Conservation (phyloP, 2,113 vertebrate species). For the Maccullochella peelii region DNA sequence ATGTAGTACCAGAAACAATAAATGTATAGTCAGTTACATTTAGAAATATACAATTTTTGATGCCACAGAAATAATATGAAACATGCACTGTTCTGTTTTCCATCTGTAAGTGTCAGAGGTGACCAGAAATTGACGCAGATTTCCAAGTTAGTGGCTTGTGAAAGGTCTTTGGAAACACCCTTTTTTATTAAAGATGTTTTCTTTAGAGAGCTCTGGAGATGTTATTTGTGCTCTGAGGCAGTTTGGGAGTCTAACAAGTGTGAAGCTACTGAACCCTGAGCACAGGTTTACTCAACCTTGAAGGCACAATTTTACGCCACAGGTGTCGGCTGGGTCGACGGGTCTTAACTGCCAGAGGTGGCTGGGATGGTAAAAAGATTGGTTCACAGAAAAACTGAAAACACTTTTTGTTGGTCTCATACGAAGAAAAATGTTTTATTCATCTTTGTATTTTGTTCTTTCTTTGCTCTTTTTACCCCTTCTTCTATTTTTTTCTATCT, state of each 20-base stretch:
- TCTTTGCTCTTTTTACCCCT: conserved; percentile 2
- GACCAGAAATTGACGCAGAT: conserved; percentile 10
- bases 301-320: conserved; percentile 46
- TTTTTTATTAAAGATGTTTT: conserved; percentile 47
- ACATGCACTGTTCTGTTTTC: conserved; percentile 24
- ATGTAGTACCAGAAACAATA: background rate
- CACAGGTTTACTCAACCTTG: conserved; percentile 38
- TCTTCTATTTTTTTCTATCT: background rate
- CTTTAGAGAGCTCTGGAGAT: conserved; percentile 19
- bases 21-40: background rate
- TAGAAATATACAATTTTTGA: background rate
- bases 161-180: conserved; percentile 43
- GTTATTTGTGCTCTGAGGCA: conserved; percentile 53
- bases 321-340: conserved; percentile 34
- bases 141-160: conserved; percentile 10
- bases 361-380: conserved; percentile 18
- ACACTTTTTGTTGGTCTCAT: conserved; percentile 17
- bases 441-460: conserved; percentile 35
- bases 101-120: conserved; percentile 24
- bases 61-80: conserved; percentile 24
- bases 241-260: conserved; percentile 37
- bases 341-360: conserved; percentile 1
- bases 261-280: conserved; percentile 51
- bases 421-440: conserved; percentile 27
- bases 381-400: conserved; percentile 16